These are phyloP conservation scores for Neosilurus hyrtlii DNA, from an alignment of 2,797 vertebrate genomes.

Conservation along the genomic window DNA sequence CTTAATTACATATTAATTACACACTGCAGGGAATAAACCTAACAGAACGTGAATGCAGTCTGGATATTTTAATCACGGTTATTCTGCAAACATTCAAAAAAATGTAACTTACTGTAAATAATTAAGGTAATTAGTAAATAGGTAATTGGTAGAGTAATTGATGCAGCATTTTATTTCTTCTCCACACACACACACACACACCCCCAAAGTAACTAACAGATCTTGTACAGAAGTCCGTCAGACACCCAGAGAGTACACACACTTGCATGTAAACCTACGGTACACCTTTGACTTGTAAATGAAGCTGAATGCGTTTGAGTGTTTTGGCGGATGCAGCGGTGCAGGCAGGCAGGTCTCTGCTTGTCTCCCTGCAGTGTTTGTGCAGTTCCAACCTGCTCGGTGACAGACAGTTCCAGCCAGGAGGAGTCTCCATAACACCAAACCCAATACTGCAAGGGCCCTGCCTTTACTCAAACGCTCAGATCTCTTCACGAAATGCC, in stretches of 20 bases:
- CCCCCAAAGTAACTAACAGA: too few species aligned
- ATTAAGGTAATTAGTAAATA: too few species aligned
- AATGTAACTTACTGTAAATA: too few species aligned
- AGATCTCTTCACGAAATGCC: constrained; percentile 55
- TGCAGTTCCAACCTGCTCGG: constrained; percentile 67
- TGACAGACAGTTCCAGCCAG: constrained; percentile 59
- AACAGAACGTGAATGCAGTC: too few species aligned
- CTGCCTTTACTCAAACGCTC: constrained; percentile 58
- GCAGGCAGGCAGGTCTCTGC: constrained; percentile 70
- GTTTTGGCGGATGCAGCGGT: constrained; percentile 55
- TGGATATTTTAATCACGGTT: too few species aligned
- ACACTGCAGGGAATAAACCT: too few species aligned
- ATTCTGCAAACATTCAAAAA: too few species aligned
- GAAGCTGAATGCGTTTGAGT: neutral
- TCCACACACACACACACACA: neutral
- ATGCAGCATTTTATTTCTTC: too few species aligned
- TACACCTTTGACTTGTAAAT: constrained; percentile 23
- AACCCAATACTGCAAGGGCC: constrained; percentile 36
- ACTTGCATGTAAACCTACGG: neutral
- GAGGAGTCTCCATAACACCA: constrained; percentile 46
- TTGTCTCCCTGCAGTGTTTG: constrained; percentile 63
- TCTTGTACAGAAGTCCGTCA: neutral
- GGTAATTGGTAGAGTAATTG: too few species aligned
- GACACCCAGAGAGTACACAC: neutral
- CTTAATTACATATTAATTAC: too few species aligned